Evolutionary conservation across 2,113 vertebrate genomes (phyloP).

Genomic region (Lepus europaeus): DNA sequence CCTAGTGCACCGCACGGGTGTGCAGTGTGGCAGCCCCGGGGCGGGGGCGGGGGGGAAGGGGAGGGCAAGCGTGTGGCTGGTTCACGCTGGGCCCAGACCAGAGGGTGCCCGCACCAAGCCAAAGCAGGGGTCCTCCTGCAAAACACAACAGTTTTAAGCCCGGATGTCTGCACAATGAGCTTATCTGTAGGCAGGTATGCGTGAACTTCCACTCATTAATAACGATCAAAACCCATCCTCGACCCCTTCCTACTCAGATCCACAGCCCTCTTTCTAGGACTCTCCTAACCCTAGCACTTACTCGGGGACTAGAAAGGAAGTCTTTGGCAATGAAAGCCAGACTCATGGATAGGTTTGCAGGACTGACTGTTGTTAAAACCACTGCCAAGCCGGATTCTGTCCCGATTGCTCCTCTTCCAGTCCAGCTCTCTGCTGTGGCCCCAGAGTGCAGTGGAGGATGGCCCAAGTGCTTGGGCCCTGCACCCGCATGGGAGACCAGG

Average conservation of each 20-base stretch:
- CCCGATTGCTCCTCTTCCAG: no score
- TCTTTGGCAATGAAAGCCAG: neutral
- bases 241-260: no score
- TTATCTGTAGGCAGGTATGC: neutral
- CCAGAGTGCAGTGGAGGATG: no score
- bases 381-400: neutral
- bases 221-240: neutral
- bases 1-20: neutral
- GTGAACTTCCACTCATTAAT: neutral
- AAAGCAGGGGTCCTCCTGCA: neutral
- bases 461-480: no score
- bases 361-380: neutral
- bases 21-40: neutral
- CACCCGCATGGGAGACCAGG: no score
- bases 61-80: neutral
- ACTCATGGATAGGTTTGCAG: neutral
- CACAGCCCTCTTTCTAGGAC: neutral
- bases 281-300: neutral
- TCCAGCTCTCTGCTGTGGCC: no score
- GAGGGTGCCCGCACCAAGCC: rapidly evolving
- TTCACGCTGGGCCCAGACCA: neutral
- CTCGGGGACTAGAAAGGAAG: neutral
- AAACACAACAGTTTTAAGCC: neutral
- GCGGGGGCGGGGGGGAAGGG: neutral
- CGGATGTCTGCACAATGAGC: neutral